Conservation (phyloP, 2,797 vertebrate genomes). For the Eospalax fontanierii region DNA sequence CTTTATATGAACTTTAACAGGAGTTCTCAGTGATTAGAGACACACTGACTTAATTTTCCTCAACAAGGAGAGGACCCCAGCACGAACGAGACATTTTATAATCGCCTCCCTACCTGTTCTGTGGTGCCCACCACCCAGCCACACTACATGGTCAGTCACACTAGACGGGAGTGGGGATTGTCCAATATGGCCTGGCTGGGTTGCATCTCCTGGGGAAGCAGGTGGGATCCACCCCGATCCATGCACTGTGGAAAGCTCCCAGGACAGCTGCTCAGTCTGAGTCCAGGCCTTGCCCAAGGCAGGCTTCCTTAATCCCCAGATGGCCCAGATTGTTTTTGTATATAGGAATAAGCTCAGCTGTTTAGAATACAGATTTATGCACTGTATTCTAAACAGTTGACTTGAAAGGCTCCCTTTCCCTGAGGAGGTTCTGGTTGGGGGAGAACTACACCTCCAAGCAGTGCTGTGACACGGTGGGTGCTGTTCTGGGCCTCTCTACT, state of each 20-base stretch:
- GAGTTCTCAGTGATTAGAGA: background rate
- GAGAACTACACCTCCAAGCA: background rate
- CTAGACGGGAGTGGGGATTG: background rate
- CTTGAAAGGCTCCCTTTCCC: background rate
- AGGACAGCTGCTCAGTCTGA: too few species aligned
- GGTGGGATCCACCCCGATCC: background rate
- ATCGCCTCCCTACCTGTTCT: background rate
- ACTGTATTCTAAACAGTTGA: background rate
- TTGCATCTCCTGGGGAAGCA: background rate
- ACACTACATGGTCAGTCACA: rapidly evolving
- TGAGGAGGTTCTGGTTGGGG: background rate
- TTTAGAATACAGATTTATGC: background rate
- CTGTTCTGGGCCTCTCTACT: background rate
- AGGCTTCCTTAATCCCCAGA: background rate
- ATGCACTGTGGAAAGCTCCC: rapidly evolving
- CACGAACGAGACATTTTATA: background rate
- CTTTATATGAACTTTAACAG: too few species aligned
- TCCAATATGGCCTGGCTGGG: background rate
- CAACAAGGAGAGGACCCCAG: background rate
- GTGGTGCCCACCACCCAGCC: background rate
- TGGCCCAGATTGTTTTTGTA: background rate
- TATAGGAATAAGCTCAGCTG: background rate
- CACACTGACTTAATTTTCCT: background rate
- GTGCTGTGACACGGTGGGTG: background rate
- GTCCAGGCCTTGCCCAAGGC: background rate